phyloP scores from a whole-genome alignment of 2,888 invertebrate genomes.

The Mythimna pallens region DNA sequence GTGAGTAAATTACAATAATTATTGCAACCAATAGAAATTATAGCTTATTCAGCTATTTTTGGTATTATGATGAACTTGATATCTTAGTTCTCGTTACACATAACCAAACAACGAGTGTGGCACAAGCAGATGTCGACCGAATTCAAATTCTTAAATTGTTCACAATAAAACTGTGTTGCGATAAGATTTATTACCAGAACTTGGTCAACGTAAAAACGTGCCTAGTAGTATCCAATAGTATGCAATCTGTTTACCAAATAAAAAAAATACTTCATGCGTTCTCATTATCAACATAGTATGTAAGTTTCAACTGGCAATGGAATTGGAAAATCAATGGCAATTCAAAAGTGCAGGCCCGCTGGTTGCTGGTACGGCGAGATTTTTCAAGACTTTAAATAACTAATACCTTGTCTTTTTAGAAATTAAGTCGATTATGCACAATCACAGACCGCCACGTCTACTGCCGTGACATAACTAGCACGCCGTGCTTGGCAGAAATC shows the following conservation, averaged over 20 bases:
- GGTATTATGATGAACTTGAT: constrained; percentile 33
- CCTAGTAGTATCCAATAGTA: constrained; percentile 23
- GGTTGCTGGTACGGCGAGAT: constrained; percentile 27
- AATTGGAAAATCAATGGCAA: constrained; percentile 42
- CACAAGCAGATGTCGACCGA: constrained; percentile 29
- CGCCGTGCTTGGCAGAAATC: constrained; percentile 33
- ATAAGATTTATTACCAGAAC: constrained; percentile 26
- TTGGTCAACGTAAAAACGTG: constrained; percentile 10
- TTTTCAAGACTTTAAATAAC: constrained; percentile 24
- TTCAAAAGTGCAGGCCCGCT: constrained; percentile 32
- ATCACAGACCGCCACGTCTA: constrained; percentile 10
- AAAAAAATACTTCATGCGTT: constrained; percentile 18
- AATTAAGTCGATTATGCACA: constrained; percentile 20
- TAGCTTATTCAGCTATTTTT: constrained; percentile 31
- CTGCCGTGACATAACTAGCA: constrained; percentile 26
- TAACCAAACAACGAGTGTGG: constrained; percentile 36
- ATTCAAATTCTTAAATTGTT: constrained; percentile 24
- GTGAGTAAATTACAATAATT: constrained; percentile 43
- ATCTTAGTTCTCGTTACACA: constrained; percentile 24
- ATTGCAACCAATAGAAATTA: constrained; percentile 30
- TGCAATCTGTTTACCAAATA: constrained; percentile 23
- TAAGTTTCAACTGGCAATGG: constrained; percentile 42
- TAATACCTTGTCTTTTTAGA: constrained; percentile 11
- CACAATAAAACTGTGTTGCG: constrained; percentile 32
- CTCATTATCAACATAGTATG: constrained; percentile 33